A percentile compares a stretch with the other conserved stretches of the same genome.
These are phyloP conservation scores for Lasioglossum villosulum DNA, from an alignment of 2,888 invertebrate species.

Conservation along the genomic window DNA sequence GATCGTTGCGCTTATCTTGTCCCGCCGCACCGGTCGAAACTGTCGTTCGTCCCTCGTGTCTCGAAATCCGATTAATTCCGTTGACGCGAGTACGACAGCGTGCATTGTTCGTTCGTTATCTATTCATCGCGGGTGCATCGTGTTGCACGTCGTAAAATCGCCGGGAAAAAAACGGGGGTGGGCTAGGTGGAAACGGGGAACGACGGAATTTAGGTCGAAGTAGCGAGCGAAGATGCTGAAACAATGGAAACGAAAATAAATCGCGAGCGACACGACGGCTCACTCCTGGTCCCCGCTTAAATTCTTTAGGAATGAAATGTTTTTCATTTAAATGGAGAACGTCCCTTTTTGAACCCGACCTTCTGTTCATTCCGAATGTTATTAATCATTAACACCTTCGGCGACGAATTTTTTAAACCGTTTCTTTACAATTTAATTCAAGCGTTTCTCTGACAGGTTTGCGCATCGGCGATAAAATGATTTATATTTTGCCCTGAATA, in stretches of 20 bases:
- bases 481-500: too few species aligned
- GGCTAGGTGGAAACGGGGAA: not conserved
- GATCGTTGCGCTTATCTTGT: slow-evolving; percentile 35
- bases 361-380: not conserved
- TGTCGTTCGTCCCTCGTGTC: slow-evolving; percentile 11
- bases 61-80: slow-evolving; percentile 48
- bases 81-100: slow-evolving; percentile 37
- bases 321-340: not conserved
- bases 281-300: not conserved
- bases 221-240: slow-evolving; percentile 26
- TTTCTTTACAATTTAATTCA: too few species aligned
- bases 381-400: not conserved
- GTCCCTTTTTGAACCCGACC: not conserved
- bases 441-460: not conserved
- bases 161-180: not conserved
- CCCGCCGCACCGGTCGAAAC: not conserved
- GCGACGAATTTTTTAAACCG: not conserved
- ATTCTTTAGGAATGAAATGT: not conserved
- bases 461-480: not conserved
- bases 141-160: slow-evolving; percentile 24
- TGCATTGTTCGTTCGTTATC: slow-evolving; percentile 48
- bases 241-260: slow-evolving; percentile 34
- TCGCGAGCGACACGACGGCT: not conserved
- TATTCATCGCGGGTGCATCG: slow-evolving; percentile 44
- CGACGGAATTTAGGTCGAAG: slow-evolving; percentile 28